Evolutionary conservation across 2,888 invertebrate species (phyloP).

Genomic region (Tuta absoluta): DNA sequence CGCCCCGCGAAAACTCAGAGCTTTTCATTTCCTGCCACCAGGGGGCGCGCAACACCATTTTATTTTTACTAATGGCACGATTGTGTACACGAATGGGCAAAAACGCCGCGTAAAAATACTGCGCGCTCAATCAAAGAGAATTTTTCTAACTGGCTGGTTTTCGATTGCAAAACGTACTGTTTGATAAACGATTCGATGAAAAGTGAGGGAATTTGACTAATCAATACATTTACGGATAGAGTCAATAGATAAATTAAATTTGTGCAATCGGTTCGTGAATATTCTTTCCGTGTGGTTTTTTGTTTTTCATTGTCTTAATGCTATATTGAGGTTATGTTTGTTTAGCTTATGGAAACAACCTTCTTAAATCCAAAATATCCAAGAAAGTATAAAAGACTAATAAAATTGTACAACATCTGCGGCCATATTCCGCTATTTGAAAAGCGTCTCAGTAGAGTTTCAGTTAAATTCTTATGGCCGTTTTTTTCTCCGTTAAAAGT

Average conservation of each 20-base stretch:
- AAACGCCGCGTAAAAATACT: constrained; percentile 2
- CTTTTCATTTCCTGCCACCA: constrained; percentile 65
- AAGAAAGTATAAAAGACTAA: no score
- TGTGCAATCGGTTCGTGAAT: neutral
- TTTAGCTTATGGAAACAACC: no score
- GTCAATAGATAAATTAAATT: neutral
- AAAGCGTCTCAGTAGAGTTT: no score
- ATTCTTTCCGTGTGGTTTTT: neutral
- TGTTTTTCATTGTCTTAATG: neutral
- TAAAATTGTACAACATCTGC: no score
- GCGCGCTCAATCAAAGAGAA: constrained; percentile 3
- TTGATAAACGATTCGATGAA: neutral
- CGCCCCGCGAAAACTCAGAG: constrained; percentile 46
- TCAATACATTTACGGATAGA: neutral
- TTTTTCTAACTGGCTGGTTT: constrained; percentile 8
- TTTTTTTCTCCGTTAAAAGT: no score
- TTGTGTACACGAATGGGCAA: neutral
- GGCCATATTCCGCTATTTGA: no score
- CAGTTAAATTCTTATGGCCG: no score
- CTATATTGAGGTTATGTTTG: neutral
- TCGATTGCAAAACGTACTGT: neutral
- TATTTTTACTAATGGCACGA: constrained; percentile 54
- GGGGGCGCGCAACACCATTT: constrained; percentile 53
- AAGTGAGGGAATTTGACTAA: neutral
- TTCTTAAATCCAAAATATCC: no score